Percentiles rank a stretch among this genome's conserved stretches.
phyloP scores from a whole-genome alignment of 2,888 invertebrate genomes.

The Brachynemurus nebulosus region DNA sequence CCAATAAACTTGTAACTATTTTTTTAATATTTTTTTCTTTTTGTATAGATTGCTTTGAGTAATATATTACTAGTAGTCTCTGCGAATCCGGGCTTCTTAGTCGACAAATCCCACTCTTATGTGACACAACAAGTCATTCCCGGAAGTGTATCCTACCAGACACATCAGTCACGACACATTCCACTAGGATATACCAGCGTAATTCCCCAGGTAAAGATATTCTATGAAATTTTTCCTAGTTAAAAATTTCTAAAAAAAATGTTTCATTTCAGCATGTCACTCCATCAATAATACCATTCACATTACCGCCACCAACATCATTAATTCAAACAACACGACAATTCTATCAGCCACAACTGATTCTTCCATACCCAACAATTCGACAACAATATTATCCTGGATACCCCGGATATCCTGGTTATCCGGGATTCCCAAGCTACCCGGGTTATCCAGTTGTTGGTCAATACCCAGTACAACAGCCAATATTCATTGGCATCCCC shows the following conservation, averaged over 20 bases:
- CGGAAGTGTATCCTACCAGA: not conserved
- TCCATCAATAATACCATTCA: not conserved
- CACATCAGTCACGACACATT: not conserved
- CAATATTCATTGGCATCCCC: slow-evolving; percentile 1
- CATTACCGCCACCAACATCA: not conserved
- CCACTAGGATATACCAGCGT: too few species aligned
- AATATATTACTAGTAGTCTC: not conserved
- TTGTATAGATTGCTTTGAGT: not conserved
- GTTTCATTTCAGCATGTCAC: too few species aligned
- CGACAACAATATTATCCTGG: too few species aligned
- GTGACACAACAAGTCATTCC: slow-evolving; percentile 1
- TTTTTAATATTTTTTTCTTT: too few species aligned
- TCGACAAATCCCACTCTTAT: not conserved
- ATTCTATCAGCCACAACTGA: not conserved
- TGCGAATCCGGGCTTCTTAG: not conserved
- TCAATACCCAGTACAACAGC: not conserved
- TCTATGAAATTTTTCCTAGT: too few species aligned
- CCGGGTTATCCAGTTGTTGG: not conserved
- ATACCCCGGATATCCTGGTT: not conserved
- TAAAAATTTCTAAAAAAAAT: too few species aligned
- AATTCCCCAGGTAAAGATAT: too few species aligned
- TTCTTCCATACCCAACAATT: not conserved
- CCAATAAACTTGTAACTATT: too few species aligned
- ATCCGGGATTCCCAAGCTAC: not conserved
- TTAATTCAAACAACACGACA: not conserved